Evolutionary conservation across 2,888 invertebrate species (phyloP), one percentile per base, ranked within the genome.

Genomic region (Margaritifera margaritifera): DNA sequence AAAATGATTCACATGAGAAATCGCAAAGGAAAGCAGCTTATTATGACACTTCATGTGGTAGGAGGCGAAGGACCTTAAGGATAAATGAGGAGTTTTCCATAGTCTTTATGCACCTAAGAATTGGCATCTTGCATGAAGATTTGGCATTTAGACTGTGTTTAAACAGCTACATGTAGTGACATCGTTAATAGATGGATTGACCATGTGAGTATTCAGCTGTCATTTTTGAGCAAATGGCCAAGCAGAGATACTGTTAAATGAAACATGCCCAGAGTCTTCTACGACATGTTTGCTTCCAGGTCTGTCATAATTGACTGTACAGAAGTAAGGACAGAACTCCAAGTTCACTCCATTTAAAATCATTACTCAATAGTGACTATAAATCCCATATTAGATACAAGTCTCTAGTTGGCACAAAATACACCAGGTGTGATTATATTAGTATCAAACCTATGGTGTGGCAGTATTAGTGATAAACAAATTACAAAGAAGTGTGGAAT

Each of bases 231-330:
- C 0, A 74, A 61, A 59, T 74, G 74, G 69, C 71, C 71, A 50
- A 53, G 56, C 20, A 58, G 15, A 55, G 2, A 2, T 2, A 25
- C 5, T 2, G 42, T 69, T 1, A 55, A 72, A 24, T 19, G 19
- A n/a, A 75, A 54, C 6, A 73, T 72, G 72, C 69, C 66, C 18
- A 42, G 42, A 42, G 42, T 42, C 2, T 42, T 42, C 42, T 42
- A 42, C 11, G 42, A 42, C 42, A 42, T 1, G 11, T 42, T 42
- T 42, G 11, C 42, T 11, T 62, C 68, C 0, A 56, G 55, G 15
- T 20, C 74, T 20, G 69, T 77, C 18, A 71, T 75, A 20, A 71
- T 73, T n/a, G 73, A 75, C 64, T 74, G 74, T 31, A 75, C 73
- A 24, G 74, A 78, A 71, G 66, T 76, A 18, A 27, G 50, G 24